A percentile compares a stretch with the other conserved stretches of the same genome.
Conservation (phyloP, 2,797 vertebrate genomes). For the Poliocrania exsul region DNA sequence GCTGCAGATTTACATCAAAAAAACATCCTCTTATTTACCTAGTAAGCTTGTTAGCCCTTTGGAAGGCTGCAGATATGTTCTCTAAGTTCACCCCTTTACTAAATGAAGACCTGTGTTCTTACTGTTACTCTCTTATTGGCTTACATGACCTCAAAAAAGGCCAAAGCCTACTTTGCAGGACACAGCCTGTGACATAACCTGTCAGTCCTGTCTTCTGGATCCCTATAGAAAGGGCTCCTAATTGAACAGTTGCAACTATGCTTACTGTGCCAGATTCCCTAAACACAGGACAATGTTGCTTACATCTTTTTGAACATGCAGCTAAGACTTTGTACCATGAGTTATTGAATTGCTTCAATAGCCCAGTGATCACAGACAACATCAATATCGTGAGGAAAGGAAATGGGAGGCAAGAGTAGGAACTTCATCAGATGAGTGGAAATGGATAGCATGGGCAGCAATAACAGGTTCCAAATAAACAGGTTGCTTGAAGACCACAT, state of each 20-base stretch:
- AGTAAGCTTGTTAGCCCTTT: neutral
- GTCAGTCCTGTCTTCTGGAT: neutral
- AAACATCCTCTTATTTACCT: neutral
- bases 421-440: neutral
- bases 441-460: neutral
- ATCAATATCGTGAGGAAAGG: neutral
- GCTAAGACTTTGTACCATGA: neutral
- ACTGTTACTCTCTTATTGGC: neutral
- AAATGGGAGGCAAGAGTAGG: neutral
- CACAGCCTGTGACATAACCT: neutral
- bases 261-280: neutral
- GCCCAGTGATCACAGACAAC: neutral
- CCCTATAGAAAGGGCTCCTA: neutral
- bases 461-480: neutral
- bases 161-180: neutral
- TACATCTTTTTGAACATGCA: neutral
- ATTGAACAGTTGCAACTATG: neutral
- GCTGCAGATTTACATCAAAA: neutral
- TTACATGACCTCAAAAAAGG: neutral
- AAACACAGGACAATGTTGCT: neutral
- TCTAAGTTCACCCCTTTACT: neutral
- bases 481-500: neutral
- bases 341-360: neutral
- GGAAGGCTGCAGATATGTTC: rapidly evolving
- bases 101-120: neutral